Conservation (phyloP, 1,140 invertebrate species). For the Protaetia brevitarsis region DNA sequence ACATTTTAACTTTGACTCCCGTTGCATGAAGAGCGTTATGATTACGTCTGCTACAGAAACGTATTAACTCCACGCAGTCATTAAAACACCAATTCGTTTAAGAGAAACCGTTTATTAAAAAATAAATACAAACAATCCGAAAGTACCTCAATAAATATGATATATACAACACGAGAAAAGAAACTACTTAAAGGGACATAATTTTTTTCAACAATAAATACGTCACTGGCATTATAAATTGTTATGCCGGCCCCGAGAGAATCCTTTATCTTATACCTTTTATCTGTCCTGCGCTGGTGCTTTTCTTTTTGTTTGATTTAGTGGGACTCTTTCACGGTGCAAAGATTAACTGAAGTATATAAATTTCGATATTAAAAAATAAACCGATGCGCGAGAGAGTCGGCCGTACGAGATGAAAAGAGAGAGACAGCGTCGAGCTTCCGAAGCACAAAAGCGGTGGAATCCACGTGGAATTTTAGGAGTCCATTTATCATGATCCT, state of each 20-base stretch:
- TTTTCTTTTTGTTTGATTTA: constrained; percentile 22
- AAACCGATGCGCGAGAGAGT: constrained; percentile 18
- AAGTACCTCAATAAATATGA: constrained; percentile 3
- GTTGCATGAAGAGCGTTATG: neutral
- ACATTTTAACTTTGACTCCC: too few relatives aligned
- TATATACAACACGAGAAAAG: neutral
- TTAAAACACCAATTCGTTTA: constrained; percentile 3
- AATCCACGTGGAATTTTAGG: constrained; percentile 40
- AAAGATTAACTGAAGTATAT: constrained; percentile 26
- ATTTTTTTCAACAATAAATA: constrained; percentile 22
- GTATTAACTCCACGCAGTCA: neutral
- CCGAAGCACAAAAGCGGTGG: constrained; percentile 36
- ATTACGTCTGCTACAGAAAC: neutral
- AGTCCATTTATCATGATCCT: constrained; percentile 41
- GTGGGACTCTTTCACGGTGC: constrained; percentile 16
- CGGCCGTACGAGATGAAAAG: neutral
- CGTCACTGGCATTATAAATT: constrained; percentile 21
- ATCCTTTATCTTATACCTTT: constrained; percentile 15
- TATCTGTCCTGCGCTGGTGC: constrained; percentile 7
- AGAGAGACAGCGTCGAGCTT: constrained; percentile 23
- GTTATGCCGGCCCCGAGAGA: constrained; percentile 7
- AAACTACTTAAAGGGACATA: constrained; percentile 14
- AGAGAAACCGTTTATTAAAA: constrained; percentile 3
- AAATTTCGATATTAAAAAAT: constrained; percentile 31
- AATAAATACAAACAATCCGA: constrained; percentile 15